These are phyloP conservation scores for Taurulus bubalis DNA, from an alignment of 2,113 vertebrate genomes.

Conservation along the genomic window DNA sequence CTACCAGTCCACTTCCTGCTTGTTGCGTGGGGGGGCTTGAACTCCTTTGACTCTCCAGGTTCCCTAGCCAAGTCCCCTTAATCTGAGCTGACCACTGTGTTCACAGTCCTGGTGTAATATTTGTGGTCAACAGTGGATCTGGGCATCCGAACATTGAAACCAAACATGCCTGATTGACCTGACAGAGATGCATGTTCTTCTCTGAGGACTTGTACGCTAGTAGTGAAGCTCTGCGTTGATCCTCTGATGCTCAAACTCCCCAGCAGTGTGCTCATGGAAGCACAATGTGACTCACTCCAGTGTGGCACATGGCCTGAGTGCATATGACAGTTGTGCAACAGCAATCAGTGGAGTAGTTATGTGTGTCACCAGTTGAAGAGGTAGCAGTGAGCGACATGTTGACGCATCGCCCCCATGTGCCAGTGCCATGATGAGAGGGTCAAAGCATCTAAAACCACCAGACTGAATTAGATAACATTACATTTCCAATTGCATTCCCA, in stretches of 20 bases:
- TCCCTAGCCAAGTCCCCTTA: too few species aligned
- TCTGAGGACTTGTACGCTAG: not conserved
- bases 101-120: not conserved
- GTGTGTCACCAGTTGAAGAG: constrained; percentile 6
- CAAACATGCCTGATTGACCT: not conserved
- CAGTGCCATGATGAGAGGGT: not conserved
- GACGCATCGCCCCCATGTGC: not conserved
- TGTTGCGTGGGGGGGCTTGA: too few species aligned
- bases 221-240: not conserved
- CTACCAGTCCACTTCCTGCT: too few species aligned
- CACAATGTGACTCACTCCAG: constrained; percentile 17
- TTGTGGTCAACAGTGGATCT: not conserved
- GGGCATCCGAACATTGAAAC: not conserved
- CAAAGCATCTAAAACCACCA: not conserved
- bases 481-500: not conserved
- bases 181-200: not conserved
- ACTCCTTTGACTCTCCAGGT: too few species aligned
- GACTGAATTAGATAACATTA: not conserved
- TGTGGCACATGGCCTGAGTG: constrained; percentile 8
- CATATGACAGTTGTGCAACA: not conserved
- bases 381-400: constrained; percentile 6
- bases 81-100: too few species aligned
- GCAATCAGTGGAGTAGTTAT: not conserved
- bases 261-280: constrained; percentile 1
- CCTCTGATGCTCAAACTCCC: not conserved